Evolutionary conservation across 2,888 invertebrate species (phyloP), one percentile per base, ranked within the genome.

Genomic region (Strigamia crassipes): DNA sequence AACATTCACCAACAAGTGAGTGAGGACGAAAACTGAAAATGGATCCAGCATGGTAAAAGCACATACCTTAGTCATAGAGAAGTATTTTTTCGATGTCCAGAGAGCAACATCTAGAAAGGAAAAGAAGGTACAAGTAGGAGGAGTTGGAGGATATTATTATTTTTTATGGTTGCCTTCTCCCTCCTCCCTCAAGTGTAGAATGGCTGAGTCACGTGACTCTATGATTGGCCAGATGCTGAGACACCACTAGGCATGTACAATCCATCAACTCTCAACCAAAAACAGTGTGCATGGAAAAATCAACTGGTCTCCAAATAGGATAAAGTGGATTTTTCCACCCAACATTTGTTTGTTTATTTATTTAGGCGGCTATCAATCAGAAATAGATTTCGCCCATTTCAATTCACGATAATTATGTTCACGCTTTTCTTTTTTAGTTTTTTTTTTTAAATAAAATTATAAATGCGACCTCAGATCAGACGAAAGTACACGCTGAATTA

Each of bases 101-200:
- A 31, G 27, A 66, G 66, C 27, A 66, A 66, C 66, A 66, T 66
- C 66, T 66, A 66, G 66, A 66, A 66, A 31, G 66, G 27, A 31
- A 66, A 66, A 66, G 66, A 66, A 66, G 66, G 66, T 66, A 66
- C 66, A 23, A 66, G 66, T 66, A 66, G 66, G 66, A 66, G 66
- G 66, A 66, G 66, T 66, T 66, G 66, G 66, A 66, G 27, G 66
- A 66, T 66, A 66, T 66, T 66, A 66, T 66, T 66, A 66, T 66
- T 66, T 66, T 66, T 66, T 66, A 66, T 66, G 66, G 66, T 27
- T 27, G 66, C 66, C 66, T 66, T 66, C 66, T 66, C 66, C 66
- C 66, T 66, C 66, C 66, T 66, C 66, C 66, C 66, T 66, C 66
- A 66, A 66, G 66, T 66, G 66, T 66, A 66, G 66, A 66, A 66